These are phyloP conservation scores for Etheostoma cragini DNA, from an alignment of 2,113 vertebrate genomes.

Conservation along the genomic window DNA sequence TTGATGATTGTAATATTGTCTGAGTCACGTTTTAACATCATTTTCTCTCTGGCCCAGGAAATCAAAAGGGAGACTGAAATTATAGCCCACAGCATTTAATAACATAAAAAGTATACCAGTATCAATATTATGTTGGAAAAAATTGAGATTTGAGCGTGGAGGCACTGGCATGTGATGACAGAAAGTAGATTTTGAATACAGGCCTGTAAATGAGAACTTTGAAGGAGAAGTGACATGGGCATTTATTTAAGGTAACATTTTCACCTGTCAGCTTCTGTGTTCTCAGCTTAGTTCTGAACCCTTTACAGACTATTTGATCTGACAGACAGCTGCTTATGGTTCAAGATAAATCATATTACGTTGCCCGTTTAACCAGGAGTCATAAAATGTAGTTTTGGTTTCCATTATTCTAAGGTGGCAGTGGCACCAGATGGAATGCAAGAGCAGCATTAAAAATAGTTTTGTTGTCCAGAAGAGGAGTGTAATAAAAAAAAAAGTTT, in stretches of 20 bases:
- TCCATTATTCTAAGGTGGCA: not conserved
- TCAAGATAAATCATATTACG: not conserved
- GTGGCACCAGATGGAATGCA: not conserved
- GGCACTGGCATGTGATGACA: not conserved
- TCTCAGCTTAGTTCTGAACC: constrained; percentile 1
- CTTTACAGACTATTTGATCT: not conserved
- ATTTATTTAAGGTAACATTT: not conserved
- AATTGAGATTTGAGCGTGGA: not conserved
- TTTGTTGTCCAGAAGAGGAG: not conserved
- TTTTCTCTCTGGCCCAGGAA: not conserved
- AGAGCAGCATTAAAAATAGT: not conserved
- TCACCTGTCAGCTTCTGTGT: not conserved
- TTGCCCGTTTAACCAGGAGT: not conserved
- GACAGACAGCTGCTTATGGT: not conserved
- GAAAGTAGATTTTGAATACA: not conserved
- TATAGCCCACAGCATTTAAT: not conserved
- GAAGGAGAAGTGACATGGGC: not conserved
- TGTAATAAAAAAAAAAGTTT: not conserved
- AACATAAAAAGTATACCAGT: not conserved
- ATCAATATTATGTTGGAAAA: not conserved
- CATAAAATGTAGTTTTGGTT: not conserved
- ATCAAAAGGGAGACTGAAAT: not conserved
- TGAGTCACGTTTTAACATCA: not conserved
- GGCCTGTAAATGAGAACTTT: not conserved
- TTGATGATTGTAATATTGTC: not conserved